Evolutionary conservation across 1,140 invertebrate species (phyloP), one percentile per base, ranked within the genome.

Genomic region (Marisa cornuarietis): DNA sequence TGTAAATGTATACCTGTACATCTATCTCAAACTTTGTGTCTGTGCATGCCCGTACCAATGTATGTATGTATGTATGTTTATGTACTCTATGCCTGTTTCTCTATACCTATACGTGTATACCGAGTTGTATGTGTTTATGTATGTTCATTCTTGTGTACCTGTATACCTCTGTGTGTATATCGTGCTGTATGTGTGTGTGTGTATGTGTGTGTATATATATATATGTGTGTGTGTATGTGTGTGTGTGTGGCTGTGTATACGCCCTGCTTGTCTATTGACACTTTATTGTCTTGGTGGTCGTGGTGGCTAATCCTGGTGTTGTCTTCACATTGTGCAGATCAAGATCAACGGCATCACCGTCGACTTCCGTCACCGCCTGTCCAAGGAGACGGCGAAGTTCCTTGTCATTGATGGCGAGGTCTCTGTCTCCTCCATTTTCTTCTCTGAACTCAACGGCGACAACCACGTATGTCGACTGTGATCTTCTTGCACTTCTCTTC

Each of bases 261-360:
- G 0, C 31, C 31, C 31, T 42, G 31, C 6, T 2, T 42, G 31
- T 42, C 31, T 42, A 6, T 42, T 6, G 3, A 42, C 31, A 42
- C 31, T 4, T 42, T 2, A 42, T 42, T 42, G 3, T 6, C 31
- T 42, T 42, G 31, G 3, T 42, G 31, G 31, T 42, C 3, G 31
- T 6, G 3, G 31, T 6, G 54, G 9, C 54, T 18, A 1, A 42
- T 6, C 31, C 31, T 42, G 31, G 31, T 7, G 49, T 11, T 51
- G 11, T 68, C 26, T 76, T n/a, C n/a, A n/a, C 26, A 18, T 9
- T n/a, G 78, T 58, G 42, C 87, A 95, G 93, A 93, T 97, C 81
- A 95, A 95, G 8, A 88, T 96, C 0, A 96, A 96, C 90, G 95
- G 95, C 2, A 90, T 94, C 88, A 92, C 94, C 61, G 94, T n/a